Evolutionary conservation across 2,888 invertebrate genomes (phyloP).

Genomic region (Perdita meconis): DNA sequence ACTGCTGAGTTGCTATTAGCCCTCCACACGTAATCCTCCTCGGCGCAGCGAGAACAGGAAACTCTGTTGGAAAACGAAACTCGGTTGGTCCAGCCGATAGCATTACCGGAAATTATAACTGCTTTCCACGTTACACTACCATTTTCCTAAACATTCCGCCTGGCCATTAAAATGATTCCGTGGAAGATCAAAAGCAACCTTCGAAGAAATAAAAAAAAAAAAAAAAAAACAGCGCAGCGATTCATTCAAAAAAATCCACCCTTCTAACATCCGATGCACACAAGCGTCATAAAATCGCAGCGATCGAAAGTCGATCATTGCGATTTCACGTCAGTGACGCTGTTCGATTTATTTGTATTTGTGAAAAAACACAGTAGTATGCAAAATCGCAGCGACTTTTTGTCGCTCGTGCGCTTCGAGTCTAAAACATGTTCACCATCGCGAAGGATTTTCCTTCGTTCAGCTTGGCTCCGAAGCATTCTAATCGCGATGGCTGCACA

Average conservation of each 20-base stretch:
- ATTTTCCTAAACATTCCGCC: background rate
- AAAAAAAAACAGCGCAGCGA: background rate
- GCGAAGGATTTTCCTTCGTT: background rate
- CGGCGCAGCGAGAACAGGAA: conserved; percentile 30
- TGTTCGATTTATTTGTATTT: no score
- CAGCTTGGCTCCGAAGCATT: conserved; percentile 1
- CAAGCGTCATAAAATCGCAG: no score
- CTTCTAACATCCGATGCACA: no score
- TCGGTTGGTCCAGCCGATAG: conserved; percentile 5
- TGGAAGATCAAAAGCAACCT: no score
- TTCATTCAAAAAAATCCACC: background rate
- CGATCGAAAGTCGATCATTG: no score
- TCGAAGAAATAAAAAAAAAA: background rate
- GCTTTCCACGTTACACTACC: background rate
- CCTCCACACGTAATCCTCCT: conserved; percentile 31
- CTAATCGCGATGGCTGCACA: conserved; percentile 54
- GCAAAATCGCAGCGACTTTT: no score
- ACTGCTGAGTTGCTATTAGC: conserved; percentile 27
- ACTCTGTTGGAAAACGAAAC: conserved; percentile 24
- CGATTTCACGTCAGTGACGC: no score
- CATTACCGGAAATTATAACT: conserved; percentile 15
- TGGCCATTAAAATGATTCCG: background rate
- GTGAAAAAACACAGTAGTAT: no score
- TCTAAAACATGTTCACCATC: background rate
- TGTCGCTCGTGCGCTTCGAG: no score